Base-by-base conservation (phyloP, 2,888 invertebrate species). In the Pandemis cinnamomeana region DNA sequence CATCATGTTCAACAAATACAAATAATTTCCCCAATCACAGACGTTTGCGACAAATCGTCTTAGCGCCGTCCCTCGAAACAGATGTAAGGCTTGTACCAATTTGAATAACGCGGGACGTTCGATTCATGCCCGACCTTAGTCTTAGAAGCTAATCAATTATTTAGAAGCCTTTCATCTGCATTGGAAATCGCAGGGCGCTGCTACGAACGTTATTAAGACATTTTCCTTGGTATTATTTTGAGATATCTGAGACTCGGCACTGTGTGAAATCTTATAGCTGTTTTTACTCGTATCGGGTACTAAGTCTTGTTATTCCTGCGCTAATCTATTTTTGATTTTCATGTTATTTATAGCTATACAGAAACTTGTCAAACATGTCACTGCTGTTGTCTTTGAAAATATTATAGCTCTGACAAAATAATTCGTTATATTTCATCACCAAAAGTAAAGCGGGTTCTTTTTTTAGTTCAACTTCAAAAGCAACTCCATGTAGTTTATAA, bases 81-180 rank as follows among this genome's bases (percentile, higher is more conserved):
- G 84, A 84, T 83, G 82, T 83, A 84, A 82, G 79, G 76, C 81
- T 80, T 83, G 86, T 85, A 80, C 78, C 81, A 81, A 88, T 88
- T 88, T 88, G 87, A 89, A 89, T 90, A 89, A 87, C 83, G 86
- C 83, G 81, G 83, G 84, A 84, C 84, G 58, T 58, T 80, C 74
- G 74, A 77, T 77, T 82, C 81, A 58, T 58, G 58, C 58, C 82
- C 82, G 84, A 84, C 85, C 82, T 82, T 80, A 79, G 83, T 79
- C 86, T 86, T 83, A 82, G 83, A 85, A 58, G 83, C 84, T 83
- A 85, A 89, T 90, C 87, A 89, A 89, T 90, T 90, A 90, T 89
- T 88, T 85, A 87, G 84, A 83, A 86, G 81, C 83, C 84, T 85
- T 87, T 85, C 86, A 87, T 86, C 85, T 85, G 80, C 84, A 83